A percentile compares a stretch with the other conserved stretches of the same genome.
phyloP scores from a whole-genome alignment of 53 echinoderm and acorn worm species.

The Henricia sp. region DNA sequence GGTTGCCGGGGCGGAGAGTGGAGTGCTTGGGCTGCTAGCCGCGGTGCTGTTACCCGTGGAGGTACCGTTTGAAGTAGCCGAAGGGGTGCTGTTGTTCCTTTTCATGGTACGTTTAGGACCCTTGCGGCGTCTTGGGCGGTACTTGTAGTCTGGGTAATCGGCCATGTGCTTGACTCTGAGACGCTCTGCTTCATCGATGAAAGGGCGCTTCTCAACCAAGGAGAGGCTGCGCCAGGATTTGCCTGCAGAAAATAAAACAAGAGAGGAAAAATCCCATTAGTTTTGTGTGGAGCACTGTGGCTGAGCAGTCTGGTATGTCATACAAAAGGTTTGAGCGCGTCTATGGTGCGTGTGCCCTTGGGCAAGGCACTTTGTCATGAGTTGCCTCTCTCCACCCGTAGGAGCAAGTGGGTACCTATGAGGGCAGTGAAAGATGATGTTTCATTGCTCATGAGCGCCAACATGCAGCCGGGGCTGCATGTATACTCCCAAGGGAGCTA shows the following conservation, averaged over 20 bases:
- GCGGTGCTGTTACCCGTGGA: slow-evolving; percentile 44
- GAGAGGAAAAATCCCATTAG: no score
- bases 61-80: slow-evolving; percentile 24
- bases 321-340: no score
- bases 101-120: slow-evolving; percentile 79
- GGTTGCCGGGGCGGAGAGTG: slow-evolving; percentile 57
- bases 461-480: no score
- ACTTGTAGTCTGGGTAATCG: slow-evolving; percentile 97
- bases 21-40: slow-evolving; percentile 49
- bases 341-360: no score
- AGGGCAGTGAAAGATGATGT: no score
- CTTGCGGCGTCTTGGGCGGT: slow-evolving; percentile 91
- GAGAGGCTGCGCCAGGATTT: slow-evolving; percentile 94
- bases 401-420: no score
- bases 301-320: no score
- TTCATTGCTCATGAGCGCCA: no score
- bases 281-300: no score
- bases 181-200: slow-evolving; percentile 94
- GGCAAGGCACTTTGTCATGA: no score
- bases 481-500: no score
- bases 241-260: slow-evolving; percentile 82
- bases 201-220: slow-evolving; percentile 94
- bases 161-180: slow-evolving; percentile 97
- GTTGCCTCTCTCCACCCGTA: no score
- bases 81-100: slow-evolving; percentile 46